Conservation (phyloP, 1,140 invertebrate species). For the Bombus polaris region DNA sequence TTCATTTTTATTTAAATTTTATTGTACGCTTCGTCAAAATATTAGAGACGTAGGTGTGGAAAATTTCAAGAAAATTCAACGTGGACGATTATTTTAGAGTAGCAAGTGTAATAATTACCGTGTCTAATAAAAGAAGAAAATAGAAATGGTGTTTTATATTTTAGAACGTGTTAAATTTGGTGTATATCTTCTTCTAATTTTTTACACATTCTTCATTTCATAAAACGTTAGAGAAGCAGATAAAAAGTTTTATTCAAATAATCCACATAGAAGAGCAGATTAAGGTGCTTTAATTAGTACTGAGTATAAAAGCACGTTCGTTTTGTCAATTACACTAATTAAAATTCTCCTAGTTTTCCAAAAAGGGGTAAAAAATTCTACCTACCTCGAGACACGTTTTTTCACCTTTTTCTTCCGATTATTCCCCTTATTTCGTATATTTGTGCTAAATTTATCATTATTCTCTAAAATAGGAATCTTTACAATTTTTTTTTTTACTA, state of each 20-base stretch:
- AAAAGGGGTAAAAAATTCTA: neutral
- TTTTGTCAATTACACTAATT: neutral
- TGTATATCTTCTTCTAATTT: neutral
- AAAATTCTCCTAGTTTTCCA: neutral
- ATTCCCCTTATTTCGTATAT: neutral
- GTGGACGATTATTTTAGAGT: too few species aligned
- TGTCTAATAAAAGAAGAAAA: too few species aligned
- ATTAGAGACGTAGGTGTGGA: neutral
- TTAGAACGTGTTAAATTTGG: too few species aligned
- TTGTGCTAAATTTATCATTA: too few species aligned
- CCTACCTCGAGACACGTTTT: neutral
- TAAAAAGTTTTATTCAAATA: too few species aligned
- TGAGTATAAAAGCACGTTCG: neutral
- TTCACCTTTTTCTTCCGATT: neutral
- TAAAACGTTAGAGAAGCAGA: neutral
- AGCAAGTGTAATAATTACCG: too few species aligned
- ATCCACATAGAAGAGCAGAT: too few species aligned
- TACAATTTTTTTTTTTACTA: neutral
- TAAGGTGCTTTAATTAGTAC: too few species aligned
- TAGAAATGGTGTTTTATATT: too few species aligned
- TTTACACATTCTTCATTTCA: neutral
- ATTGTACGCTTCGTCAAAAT: neutral
- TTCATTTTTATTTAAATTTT: neutral
- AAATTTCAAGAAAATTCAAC: neutral
- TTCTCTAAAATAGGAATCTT: neutral